phyloP scores from a whole-genome alignment of 2,113 vertebrate species.

The Piprites chloris region DNA sequence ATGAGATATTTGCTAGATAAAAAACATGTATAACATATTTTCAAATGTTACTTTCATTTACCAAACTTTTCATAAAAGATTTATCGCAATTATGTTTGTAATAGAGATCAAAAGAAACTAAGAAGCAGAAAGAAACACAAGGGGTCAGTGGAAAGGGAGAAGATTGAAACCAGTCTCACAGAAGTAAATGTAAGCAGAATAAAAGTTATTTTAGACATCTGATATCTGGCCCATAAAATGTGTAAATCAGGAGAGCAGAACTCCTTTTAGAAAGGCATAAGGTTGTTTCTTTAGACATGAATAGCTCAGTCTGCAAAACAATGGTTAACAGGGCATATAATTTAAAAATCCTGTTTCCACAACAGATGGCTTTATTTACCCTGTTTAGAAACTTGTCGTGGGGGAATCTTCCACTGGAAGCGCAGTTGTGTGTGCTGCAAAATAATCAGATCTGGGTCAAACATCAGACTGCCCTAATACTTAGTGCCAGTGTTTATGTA shows the following conservation, averaged over 20 bases:
- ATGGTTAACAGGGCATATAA: neutral
- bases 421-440: neutral
- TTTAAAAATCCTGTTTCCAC: neutral
- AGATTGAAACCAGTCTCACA: neutral
- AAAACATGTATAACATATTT: neutral
- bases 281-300: neutral
- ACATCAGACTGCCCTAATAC: neutral
- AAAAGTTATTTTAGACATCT: neutral
- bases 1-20: neutral
- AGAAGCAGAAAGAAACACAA: neutral
- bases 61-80: neutral
- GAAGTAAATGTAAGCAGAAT: neutral
- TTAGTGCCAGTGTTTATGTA: neutral
- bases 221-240: neutral
- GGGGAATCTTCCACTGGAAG: neutral
- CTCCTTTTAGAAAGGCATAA: neutral
- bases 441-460: constrained; percentile 4
- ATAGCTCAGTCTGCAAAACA: neutral
- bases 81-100: neutral
- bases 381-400: neutral
- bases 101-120: neutral
- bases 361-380: constrained; percentile 35
- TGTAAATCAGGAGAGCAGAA: neutral
- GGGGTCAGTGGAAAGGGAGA: neutral
- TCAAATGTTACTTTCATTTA: neutral